Conservation (phyloP, 2,113 vertebrate species). For the Equus przewalskii region DNA sequence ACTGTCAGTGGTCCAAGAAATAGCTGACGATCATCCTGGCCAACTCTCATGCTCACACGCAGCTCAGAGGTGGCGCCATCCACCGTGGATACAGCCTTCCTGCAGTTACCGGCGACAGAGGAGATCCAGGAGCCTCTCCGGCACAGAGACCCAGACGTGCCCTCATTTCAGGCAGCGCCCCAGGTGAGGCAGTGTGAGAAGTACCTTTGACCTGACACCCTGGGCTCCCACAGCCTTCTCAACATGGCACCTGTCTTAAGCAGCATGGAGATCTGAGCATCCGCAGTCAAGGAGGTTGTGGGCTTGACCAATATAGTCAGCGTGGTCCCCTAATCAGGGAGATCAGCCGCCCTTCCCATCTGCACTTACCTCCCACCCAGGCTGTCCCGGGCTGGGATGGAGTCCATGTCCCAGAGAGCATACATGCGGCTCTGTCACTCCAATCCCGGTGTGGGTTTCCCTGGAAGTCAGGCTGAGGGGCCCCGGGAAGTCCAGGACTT, state of each 20-base stretch:
- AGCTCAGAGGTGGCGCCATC: too few relatives aligned
- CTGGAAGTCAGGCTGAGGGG: neutral
- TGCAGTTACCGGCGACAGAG: too few relatives aligned
- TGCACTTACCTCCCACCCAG: neutral
- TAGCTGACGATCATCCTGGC: too few relatives aligned
- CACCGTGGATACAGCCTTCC: too few relatives aligned
- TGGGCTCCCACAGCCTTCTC: neutral
- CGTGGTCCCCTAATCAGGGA: neutral
- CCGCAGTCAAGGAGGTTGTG: neutral
- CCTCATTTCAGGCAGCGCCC: neutral
- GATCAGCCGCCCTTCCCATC: neutral
- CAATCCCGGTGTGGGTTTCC: neutral
- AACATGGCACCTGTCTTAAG: neutral
- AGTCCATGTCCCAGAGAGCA: neutral
- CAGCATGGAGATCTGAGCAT: neutral
- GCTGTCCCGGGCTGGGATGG: neutral
- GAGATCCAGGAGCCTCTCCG: neutral
- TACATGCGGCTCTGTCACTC: neutral
- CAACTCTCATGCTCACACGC: too few relatives aligned
- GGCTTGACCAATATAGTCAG: neutral
- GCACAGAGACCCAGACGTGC: neutral
- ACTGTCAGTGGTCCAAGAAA: too few relatives aligned
- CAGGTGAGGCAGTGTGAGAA: neutral
- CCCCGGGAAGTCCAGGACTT: slow-evolving; percentile 42
- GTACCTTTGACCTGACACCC: neutral